A percentile compares a stretch with the other conserved stretches of the same genome.
These are phyloP conservation scores for Rhingia rostrata DNA, from an alignment of 2,888 invertebrate genomes.

Conservation along the genomic window DNA sequence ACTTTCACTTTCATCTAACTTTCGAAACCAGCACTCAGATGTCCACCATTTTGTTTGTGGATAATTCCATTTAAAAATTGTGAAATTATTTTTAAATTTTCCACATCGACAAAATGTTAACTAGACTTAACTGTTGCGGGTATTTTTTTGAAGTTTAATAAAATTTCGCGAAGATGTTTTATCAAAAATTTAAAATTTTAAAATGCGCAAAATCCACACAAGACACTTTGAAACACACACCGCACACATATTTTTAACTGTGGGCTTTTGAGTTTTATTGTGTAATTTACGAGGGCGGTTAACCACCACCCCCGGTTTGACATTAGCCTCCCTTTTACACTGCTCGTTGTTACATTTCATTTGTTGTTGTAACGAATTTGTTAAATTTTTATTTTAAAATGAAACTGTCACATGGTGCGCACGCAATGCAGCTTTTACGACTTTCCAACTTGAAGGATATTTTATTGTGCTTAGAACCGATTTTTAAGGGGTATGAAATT, in stretches of 20 bases:
- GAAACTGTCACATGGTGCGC: conserved; percentile 67
- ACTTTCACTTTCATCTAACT: conserved; percentile 30
- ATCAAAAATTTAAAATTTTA: conserved; percentile 58
- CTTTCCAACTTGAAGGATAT: conserved; percentile 5
- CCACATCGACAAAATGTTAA: not conserved
- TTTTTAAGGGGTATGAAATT: conserved; percentile 67
- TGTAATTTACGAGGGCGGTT: not conserved
- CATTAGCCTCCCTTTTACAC: conserved; percentile 19
- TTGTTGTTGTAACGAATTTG: conserved; percentile 28
- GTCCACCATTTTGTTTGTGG: conserved; percentile 5
- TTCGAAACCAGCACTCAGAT: not conserved
- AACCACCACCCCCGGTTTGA: conserved; percentile 47
- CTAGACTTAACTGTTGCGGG: not conserved
- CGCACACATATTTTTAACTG: conserved; percentile 29
- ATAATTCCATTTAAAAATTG: conserved; percentile 3
- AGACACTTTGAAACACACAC: conserved; percentile 32
- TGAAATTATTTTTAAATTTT: not conserved
- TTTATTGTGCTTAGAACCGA: conserved; percentile 55
- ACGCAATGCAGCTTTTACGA: conserved; percentile 57
- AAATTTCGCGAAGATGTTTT: conserved; percentile 30
- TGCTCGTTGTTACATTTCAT: conserved; percentile 26
- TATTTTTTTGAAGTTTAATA: conserved; percentile 36
- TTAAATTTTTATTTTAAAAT: conserved; percentile 49
- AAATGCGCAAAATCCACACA: conserved; percentile 72
- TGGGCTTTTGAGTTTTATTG: conserved; percentile 22